phyloP scores from a whole-genome alignment of 37 sponge, comb jelly and placozoan genomes.

The Eunapius fragilis region DNA sequence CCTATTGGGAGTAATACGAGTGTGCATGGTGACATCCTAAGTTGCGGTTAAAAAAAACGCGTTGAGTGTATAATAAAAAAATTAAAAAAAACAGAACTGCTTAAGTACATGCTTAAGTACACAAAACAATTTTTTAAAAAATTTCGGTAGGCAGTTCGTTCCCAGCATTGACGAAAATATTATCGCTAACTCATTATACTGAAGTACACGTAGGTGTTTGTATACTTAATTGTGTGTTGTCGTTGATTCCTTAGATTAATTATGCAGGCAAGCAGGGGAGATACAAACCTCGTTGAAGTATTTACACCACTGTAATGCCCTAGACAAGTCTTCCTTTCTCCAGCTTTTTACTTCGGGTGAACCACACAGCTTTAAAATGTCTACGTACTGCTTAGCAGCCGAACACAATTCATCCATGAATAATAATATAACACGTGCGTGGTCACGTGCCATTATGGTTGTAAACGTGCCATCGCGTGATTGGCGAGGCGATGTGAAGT shows the following conservation, averaged over 20 bases:
- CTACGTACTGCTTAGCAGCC: constrained; percentile 12
- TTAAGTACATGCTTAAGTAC: background rate
- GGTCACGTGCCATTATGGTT: background rate
- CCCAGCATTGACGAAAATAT: no score
- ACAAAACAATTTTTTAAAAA: no score
- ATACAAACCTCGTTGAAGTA: constrained; percentile 55
- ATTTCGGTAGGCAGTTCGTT: no score
- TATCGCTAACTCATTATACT: no score
- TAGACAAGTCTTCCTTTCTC: constrained; percentile 54
- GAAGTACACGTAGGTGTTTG: no score
- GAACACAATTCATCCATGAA: background rate
- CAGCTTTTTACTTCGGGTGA: constrained; percentile 51
- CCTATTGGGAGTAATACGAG: constrained; percentile 40
- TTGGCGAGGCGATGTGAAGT: background rate
- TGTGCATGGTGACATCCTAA: no score
- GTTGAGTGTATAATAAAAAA: no score
- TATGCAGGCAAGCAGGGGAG: no score
- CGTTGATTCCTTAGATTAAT: no score
- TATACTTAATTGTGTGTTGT: no score
- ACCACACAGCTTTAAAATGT: constrained; percentile 39
- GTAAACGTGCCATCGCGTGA: background rate
- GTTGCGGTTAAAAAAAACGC: no score
- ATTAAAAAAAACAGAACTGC: background rate
- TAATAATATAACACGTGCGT: background rate
- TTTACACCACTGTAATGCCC: constrained; percentile 59